Percentiles rank a stretch among this genome's conserved stretches.
phyloP scores from a whole-genome alignment of 2,113 vertebrate species.

The Nothoprocta pentlandii region DNA sequence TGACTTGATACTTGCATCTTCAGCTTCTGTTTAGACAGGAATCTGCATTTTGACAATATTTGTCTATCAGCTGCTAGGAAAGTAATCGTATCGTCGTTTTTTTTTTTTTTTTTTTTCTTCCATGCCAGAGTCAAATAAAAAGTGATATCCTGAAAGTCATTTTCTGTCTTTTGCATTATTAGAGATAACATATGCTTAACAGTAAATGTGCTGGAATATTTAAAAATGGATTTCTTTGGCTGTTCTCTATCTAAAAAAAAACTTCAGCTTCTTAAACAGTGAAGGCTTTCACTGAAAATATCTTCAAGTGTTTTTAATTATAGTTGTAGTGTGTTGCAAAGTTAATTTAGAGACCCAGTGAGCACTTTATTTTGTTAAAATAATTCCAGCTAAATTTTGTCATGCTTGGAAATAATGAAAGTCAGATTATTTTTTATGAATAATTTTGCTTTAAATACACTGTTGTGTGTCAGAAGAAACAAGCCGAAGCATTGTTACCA shows the following conservation, averaged over 20 bases:
- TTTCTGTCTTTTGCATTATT: background rate
- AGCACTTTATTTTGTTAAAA: background rate
- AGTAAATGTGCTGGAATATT: background rate
- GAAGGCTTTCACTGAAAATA: background rate
- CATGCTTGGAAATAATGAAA: background rate
- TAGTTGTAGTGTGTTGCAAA: fast-evolving
- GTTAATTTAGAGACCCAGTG: background rate
- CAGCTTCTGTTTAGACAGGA: background rate
- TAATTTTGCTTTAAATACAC: background rate
- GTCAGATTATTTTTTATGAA: background rate
- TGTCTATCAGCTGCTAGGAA: background rate
- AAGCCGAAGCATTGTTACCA: background rate
- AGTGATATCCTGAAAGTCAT: background rate
- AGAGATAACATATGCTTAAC: background rate
- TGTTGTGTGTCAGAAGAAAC: background rate
- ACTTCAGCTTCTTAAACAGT: background rate
- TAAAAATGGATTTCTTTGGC: background rate
- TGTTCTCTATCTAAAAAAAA: background rate
- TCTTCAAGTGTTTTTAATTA: background rate
- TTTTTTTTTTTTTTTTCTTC: background rate
- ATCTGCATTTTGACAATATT: background rate
- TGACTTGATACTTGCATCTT: background rate
- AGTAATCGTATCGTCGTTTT: background rate
- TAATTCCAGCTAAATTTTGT: background rate
- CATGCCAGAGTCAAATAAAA: background rate